These are phyloP conservation scores for Yponomeuta cagnagella DNA, from an alignment of 2,888 invertebrate species.

Conservation along the genomic window DNA sequence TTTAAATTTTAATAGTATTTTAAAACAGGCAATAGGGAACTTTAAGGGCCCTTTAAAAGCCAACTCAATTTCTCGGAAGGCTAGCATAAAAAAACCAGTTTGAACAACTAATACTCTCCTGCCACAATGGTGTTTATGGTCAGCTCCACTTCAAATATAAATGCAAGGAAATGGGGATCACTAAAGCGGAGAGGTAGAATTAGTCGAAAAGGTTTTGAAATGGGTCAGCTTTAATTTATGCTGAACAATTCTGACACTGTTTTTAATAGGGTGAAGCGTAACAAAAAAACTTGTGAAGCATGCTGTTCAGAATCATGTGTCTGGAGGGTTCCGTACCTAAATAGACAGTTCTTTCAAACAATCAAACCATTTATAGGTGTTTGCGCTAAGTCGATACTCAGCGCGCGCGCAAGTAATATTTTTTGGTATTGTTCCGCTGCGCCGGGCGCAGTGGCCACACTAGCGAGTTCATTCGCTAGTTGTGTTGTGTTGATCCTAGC, in stretches of 20 bases:
- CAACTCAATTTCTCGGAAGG: background rate
- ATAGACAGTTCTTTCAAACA: no score
- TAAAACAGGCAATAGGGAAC: background rate
- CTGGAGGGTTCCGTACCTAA: no score
- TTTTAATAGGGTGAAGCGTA: conserved; percentile 48
- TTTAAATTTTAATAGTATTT: background rate
- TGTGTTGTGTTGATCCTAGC: no score
- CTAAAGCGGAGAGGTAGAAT: background rate
- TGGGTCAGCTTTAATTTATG: conserved; percentile 45
- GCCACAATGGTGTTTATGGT: background rate
- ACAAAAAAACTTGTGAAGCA: conserved; percentile 31
- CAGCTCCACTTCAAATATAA: background rate
- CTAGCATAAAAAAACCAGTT: background rate
- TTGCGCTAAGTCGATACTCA: no score
- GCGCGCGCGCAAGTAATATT: no score
- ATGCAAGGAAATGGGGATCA: background rate
- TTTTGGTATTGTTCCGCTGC: no score
- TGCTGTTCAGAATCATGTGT: no score
- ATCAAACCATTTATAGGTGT: no score
- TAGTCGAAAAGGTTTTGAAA: conserved; percentile 8
- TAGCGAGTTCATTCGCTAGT: no score
- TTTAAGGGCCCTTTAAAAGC: background rate
- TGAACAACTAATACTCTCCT: background rate
- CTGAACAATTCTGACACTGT: conserved; percentile 48
- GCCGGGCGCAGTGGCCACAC: no score